Base-by-base conservation (phyloP, 2,888 invertebrate genomes). In the Mythimna loreyi region DNA sequence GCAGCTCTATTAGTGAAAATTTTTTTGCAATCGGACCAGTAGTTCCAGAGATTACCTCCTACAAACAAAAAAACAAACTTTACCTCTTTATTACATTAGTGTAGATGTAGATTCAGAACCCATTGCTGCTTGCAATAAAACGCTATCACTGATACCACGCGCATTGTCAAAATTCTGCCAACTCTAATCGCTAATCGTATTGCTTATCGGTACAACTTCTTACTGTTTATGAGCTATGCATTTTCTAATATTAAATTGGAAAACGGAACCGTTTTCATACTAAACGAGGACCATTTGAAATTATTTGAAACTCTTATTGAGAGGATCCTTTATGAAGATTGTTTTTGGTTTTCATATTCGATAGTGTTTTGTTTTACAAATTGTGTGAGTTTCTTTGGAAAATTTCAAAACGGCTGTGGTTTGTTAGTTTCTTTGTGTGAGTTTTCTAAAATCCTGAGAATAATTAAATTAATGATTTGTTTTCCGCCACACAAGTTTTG, bases 151-250 rank as follows among this genome's bases (percentile, higher is more conserved):
- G 7, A 11, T 1, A 64, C 74, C 67, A 33, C 25, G 50, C 69
- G 13, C 50, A 72, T 78, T 84, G 76, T 81, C 78, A 84, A 84
- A 83, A 84, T 80, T 79, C 82, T 82, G 85, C 83, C 83, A 84
- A 83, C 75, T 83, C 78, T 82, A 83, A 83, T 84, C 81, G 72
- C 85, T 81, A 80, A 78, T 84, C 78, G 74, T 73, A 80, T 75
- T 66, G 84, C 80, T 80, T 83, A 83, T 82, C 74, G 80, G 70
- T 50, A 52, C 52, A 84, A 77, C 67, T 84, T 82, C 84, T 84
- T 82, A 71, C 78, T 73, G 76, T 81, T 82, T 82, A 82, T 82
- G 72, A 75, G 71, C 72, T 72, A 82, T 78, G 83, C 78, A 82
- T 84, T 82, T 82, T 68, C 82, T 75, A 78, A 82, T 78, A 82